Evolutionary conservation across 64 coral and sea anemone species (phyloP).

Genomic region (Catalaphyllia jardinei): DNA sequence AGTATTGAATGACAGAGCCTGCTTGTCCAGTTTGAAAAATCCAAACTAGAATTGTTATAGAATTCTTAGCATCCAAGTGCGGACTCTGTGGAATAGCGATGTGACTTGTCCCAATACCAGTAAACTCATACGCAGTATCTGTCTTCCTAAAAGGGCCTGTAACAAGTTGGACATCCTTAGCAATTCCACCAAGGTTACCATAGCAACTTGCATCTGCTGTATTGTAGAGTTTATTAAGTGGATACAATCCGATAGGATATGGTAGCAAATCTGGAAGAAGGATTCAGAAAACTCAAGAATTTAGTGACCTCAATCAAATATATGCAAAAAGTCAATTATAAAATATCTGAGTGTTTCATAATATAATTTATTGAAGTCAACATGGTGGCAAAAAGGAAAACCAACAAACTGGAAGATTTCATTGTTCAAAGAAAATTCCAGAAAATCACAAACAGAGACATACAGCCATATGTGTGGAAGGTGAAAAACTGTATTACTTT

Average conservation of each 20-base stretch:
- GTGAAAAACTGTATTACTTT: too few species aligned
- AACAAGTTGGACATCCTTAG: slow-evolving; percentile 23
- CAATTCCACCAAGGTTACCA: slow-evolving; percentile 29
- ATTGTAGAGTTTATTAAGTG: slow-evolving; percentile 25
- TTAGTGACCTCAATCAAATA: too few species aligned
- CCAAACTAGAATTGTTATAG: slow-evolving; percentile 61
- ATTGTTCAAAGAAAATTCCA: too few species aligned
- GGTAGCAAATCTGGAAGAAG: slow-evolving; percentile 8
- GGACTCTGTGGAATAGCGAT: slow-evolving; percentile 42
- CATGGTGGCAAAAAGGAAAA: not conserved
- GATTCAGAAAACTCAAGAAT: not conserved
- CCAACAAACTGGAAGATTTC: not conserved
- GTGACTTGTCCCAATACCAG: slow-evolving; percentile 41
- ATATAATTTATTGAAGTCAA: not conserved
- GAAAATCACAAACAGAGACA: too few species aligned
- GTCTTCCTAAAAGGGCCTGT: slow-evolving; percentile 13
- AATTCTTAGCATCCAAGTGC: slow-evolving; percentile 18
- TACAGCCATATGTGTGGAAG: too few species aligned
- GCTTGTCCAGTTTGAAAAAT: slow-evolving; percentile 48
- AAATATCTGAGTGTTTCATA: too few species aligned
- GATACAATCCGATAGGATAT: slow-evolving; percentile 59
- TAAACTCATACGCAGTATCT: slow-evolving; percentile 50
- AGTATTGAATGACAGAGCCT: slow-evolving; percentile 39
- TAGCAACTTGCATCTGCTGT: slow-evolving; percentile 70
- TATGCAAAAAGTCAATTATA: too few species aligned